Evolutionary conservation across 2,113 vertebrate species (phyloP).

Genomic region (Promerops cafer): DNA sequence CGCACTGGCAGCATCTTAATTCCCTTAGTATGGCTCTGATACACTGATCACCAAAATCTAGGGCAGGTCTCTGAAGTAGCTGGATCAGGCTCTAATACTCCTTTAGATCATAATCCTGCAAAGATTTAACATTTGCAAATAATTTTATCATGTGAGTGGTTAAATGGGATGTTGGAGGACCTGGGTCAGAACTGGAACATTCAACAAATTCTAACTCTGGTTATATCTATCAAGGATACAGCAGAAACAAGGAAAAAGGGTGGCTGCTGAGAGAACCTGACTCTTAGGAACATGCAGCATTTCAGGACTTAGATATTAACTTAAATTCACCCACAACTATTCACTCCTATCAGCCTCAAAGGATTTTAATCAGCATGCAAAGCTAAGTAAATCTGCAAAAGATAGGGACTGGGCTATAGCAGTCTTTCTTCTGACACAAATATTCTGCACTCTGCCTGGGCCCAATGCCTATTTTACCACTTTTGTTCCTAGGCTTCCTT

Average conservation of each 20-base stretch:
- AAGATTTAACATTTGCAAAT: conserved; percentile 42
- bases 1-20: not conserved
- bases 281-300: not conserved
- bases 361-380: not conserved
- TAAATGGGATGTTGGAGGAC: not conserved
- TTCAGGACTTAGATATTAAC: not conserved
- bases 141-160: conserved; percentile 39
- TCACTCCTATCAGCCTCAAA: not conserved
- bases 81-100: conserved; percentile 35
- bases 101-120: conserved; percentile 35
- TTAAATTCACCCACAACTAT: not conserved
- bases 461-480: not conserved
- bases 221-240: not conserved
- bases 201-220: not conserved
- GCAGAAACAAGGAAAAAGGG: not conserved
- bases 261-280: not conserved
- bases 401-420: not conserved
- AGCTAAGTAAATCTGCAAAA: not conserved
- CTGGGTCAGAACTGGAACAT: not conserved
- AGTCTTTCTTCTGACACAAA: not conserved
- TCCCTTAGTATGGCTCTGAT: not conserved
- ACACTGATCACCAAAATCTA: conserved; percentile 20
- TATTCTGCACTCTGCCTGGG: not conserved
- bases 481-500: not conserved
- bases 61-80: conserved; percentile 39